A percentile compares a stretch with the other conserved stretches of the same genome.
phyloP scores from a whole-genome alignment of 1,140 invertebrate genomes.

The Zophobas morio region DNA sequence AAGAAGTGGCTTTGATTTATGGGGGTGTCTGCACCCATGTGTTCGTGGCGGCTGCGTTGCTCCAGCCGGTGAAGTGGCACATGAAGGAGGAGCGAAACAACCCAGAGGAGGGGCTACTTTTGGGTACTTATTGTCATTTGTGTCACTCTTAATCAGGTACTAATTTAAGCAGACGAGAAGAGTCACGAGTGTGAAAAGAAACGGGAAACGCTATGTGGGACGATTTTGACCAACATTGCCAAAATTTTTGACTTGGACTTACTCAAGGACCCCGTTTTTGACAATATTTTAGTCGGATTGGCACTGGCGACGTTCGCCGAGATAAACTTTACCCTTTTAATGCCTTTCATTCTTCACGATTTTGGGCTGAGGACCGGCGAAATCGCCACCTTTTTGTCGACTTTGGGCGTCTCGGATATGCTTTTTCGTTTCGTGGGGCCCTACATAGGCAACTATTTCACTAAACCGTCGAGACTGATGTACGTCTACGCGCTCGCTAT shows the following conservation, averaged over 20 bases:
- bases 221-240: conserved; percentile 70
- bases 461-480: conserved; percentile 64
- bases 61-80: conserved; percentile 72
- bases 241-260: conserved; percentile 79
- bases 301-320: conserved; percentile 79
- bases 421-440: conserved; percentile 74
- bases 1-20: conserved; percentile 67
- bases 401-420: conserved; percentile 74
- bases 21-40: conserved; percentile 66
- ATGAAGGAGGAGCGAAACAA: conserved; percentile 61
- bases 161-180: background rate
- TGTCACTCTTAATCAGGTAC: background rate
- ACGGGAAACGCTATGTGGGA: conserved; percentile 49
- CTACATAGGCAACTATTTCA: conserved; percentile 71
- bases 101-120: conserved; percentile 18
- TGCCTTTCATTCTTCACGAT: conserved; percentile 78
- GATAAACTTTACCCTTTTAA: conserved; percentile 79
- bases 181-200: background rate
- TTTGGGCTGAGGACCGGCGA: conserved; percentile 72
- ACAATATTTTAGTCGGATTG: conserved; percentile 78
- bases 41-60: conserved; percentile 65
- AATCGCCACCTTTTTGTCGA: conserved; percentile 75
- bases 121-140: background rate
- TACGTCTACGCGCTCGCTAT: conserved; percentile 63
- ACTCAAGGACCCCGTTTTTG: conserved; percentile 75